A percentile compares a stretch with the other conserved stretches of the same genome.
Evolutionary conservation across 1,140 invertebrate species (phyloP).

Genomic region (Drosophila seguyi): DNA sequence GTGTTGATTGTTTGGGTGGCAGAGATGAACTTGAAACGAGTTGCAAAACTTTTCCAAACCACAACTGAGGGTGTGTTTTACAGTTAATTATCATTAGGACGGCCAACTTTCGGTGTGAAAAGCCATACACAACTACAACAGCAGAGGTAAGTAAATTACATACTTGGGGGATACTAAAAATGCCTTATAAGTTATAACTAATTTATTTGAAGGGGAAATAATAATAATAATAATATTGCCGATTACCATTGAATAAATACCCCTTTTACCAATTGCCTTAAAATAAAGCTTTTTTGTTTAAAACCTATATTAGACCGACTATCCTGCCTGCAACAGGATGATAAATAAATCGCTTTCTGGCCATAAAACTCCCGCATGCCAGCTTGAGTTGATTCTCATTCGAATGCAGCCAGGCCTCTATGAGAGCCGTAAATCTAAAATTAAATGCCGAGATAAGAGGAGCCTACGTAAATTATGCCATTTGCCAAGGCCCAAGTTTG

Average conservation of each 20-base stretch:
- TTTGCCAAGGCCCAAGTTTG: slow-evolving; percentile 55
- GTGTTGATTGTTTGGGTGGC: slow-evolving; percentile 31
- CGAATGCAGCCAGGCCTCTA: slow-evolving; percentile 26
- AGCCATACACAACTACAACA: background rate
- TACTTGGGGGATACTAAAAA: background rate
- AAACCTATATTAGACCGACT: background rate
- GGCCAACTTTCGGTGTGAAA: slow-evolving; percentile 10
- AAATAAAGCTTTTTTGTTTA: background rate
- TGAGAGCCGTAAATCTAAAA: slow-evolving; percentile 65
- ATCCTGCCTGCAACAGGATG: slow-evolving; percentile 15
- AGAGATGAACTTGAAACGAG: slow-evolving; percentile 55
- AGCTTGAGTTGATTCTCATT: slow-evolving; percentile 30
- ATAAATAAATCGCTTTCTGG: slow-evolving; percentile 29
- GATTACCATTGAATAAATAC: no score
- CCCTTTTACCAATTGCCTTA: background rate
- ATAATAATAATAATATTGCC: no score
- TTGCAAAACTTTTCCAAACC: slow-evolving; percentile 34
- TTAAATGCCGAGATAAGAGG: slow-evolving; percentile 69
- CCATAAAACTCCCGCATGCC: slow-evolving; percentile 38
- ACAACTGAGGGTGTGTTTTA: slow-evolving; percentile 27
- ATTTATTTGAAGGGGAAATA: background rate
- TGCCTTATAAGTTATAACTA: background rate
- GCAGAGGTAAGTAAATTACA: background rate
- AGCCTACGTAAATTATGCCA: slow-evolving; percentile 62
- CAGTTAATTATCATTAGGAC: slow-evolving; percentile 38